Conservation (phyloP, 1,140 invertebrate species). For the Campoletis sonorensis region DNA sequence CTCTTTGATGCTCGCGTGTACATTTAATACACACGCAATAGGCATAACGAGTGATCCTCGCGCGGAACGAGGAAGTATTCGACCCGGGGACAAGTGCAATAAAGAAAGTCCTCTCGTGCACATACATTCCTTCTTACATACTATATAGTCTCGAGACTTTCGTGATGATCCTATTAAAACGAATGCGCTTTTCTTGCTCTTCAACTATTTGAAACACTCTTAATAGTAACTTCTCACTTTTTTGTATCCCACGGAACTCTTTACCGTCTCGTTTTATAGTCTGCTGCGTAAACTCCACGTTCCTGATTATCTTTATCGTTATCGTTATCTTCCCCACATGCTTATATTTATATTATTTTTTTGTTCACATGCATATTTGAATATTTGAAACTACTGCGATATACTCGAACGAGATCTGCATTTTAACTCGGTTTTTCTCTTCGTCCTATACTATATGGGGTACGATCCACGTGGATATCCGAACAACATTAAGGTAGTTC, state of each 20-base stretch:
- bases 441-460: not conserved
- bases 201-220: not conserved
- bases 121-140: slow-evolving; percentile 16
- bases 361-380: not conserved
- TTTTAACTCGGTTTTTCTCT: slow-evolving; percentile 45
- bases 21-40: not conserved
- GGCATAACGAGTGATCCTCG: slow-evolving; percentile 34
- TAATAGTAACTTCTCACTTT: too few relatives aligned
- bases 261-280: not conserved
- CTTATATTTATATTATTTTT: not conserved
- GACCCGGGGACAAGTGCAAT: slow-evolving; percentile 45
- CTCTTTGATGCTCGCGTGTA: not conserved
- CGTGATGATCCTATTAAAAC: slow-evolving; percentile 22
- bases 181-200: slow-evolving; percentile 32
- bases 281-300: slow-evolving; percentile 19
- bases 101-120: slow-evolving; percentile 34
- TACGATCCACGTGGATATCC: not conserved
- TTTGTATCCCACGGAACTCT: not conserved
- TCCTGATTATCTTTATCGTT: slow-evolving; percentile 33
- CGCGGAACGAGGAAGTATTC: slow-evolving; percentile 41
- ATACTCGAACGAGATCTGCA: slow-evolving; percentile 46
- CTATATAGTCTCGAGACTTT: not conserved
- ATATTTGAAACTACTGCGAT: slow-evolving; percentile 20
- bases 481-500: too few relatives aligned
- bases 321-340: slow-evolving; percentile 22